Conservation (phyloP, 2,113 vertebrate species). For the Gymnobelideus leadbeateri region DNA sequence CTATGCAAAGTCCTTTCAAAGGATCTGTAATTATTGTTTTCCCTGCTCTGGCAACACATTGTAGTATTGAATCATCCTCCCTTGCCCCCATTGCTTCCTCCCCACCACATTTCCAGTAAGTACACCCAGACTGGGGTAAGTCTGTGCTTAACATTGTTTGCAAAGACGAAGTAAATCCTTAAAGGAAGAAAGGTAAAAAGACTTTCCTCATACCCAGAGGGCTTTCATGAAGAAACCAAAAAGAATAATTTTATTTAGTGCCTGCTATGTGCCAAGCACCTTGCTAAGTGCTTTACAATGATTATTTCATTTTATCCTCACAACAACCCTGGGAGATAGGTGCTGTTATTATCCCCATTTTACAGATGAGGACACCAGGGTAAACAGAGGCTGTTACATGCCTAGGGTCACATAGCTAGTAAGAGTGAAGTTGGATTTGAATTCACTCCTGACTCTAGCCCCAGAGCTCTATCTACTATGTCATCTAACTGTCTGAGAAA, state of each 20-base stretch:
- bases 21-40: not conserved
- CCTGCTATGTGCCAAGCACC: not conserved
- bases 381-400: not conserved
- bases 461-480: not conserved
- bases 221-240: too few relatives aligned
- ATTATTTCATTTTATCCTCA: not conserved
- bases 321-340: not conserved
- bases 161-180: too few relatives aligned
- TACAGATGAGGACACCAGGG: too few relatives aligned
- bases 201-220: too few relatives aligned
- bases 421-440: not conserved
- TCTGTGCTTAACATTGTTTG: too few relatives aligned
- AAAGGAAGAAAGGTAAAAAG: too few relatives aligned
- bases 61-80: not conserved
- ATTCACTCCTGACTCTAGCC: not conserved
- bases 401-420: not conserved
- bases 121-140: too few relatives aligned
- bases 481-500: not conserved
- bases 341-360: too few relatives aligned
- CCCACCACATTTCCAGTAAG: too few relatives aligned
- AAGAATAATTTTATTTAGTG: not conserved
- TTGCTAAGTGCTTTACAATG: too few relatives aligned
- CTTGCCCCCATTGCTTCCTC: too few relatives aligned
- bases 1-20: not conserved
- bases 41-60: not conserved